Evolutionary conservation across 2,113 vertebrate species (phyloP).

Genomic region (Malaclemys terrapin): DNA sequence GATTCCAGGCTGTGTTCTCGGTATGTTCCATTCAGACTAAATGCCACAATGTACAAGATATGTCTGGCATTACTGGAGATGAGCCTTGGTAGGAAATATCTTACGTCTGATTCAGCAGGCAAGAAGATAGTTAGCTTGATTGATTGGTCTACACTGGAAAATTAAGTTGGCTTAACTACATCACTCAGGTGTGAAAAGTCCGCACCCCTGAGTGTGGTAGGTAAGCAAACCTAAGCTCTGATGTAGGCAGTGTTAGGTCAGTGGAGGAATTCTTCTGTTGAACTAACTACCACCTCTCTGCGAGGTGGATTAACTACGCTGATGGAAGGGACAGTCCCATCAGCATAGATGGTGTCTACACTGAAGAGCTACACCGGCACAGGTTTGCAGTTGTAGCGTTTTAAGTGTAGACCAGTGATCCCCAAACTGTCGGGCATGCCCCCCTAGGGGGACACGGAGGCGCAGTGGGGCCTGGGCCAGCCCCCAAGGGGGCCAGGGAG

Average conservation of each 20-base stretch:
- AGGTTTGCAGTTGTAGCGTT: background rate
- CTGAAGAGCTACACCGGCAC: background rate
- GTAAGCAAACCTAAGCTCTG: background rate
- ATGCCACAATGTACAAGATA: background rate
- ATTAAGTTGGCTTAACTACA: background rate
- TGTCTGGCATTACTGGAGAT: background rate
- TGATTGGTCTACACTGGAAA: background rate
- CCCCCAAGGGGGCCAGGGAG: no score
- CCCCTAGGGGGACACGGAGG: no score
- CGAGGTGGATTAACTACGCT: background rate
- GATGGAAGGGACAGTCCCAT: background rate
- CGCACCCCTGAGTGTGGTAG: background rate
- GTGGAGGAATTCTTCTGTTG: background rate
- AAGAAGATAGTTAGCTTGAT: background rate
- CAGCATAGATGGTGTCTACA: background rate
- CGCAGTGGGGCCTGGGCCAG: no score
- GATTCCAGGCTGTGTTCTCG: background rate
- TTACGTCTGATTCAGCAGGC: background rate
- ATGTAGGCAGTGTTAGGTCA: background rate
- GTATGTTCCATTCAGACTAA: background rate
- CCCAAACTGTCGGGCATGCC: no score
- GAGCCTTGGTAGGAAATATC: background rate
- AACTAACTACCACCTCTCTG: background rate
- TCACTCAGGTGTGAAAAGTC: background rate
- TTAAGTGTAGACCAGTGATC: no score